phyloP scores from a whole-genome alignment of 2,888 invertebrate species.

The Elaeidobius kamerunicus region DNA sequence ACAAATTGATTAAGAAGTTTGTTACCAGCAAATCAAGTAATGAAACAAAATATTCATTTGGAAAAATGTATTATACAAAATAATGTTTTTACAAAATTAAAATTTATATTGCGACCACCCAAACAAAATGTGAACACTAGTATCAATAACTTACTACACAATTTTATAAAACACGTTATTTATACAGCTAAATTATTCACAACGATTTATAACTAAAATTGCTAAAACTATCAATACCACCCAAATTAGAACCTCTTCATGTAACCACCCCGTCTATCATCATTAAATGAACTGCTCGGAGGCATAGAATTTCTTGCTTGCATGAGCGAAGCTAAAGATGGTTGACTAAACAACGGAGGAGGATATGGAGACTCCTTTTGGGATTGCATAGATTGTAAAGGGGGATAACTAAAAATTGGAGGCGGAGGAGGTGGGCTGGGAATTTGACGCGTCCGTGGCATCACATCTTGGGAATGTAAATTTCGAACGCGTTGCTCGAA shows the following conservation, averaged over 20 bases:
- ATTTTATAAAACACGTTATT: no score
- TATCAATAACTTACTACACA: no score
- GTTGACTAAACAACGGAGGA: neutral
- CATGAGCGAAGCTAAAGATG: constrained; percentile 5
- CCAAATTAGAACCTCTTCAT: constrained; percentile 7
- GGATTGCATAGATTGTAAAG: neutral
- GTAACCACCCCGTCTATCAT: constrained; percentile 11
- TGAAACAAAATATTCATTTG: no score
- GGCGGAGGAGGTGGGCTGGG: constrained; percentile 17
- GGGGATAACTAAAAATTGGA: neutral
- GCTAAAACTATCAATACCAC: constrained; percentile 2
- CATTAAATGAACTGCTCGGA: constrained; percentile 1
- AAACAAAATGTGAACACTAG: no score
- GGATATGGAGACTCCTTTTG: neutral
- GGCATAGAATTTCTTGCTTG: neutral
- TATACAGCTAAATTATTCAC: neutral
- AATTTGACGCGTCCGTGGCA: constrained; percentile 6
- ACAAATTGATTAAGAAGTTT: no score
- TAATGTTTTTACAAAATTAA: no score
- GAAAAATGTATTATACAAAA: no score
- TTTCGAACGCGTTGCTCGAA: constrained; percentile 10
- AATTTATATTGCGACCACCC: no score
- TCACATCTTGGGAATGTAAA: constrained; percentile 2
- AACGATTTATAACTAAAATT: neutral
- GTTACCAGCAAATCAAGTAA: no score